Evolutionary conservation across 1,140 invertebrate species (phyloP).

Genomic region (Eupristina koningsbergeri): DNA sequence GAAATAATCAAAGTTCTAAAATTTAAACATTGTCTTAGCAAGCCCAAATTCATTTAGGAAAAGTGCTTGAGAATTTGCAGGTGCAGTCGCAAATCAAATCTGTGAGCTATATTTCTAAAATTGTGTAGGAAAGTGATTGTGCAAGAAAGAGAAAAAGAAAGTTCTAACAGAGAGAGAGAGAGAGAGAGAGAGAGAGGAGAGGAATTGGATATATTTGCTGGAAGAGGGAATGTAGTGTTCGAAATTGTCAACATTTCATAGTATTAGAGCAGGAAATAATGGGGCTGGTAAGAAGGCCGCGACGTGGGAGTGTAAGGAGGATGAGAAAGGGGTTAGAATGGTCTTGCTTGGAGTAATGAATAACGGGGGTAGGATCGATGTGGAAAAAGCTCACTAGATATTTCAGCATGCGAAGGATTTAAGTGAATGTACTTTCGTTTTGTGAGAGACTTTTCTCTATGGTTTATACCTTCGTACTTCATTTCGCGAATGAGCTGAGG

Average conservation of each 20-base stretch:
- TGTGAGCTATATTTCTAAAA: background rate
- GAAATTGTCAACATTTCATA: constrained; percentile 58
- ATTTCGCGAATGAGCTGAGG: constrained; percentile 1
- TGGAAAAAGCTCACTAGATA: constrained; percentile 10
- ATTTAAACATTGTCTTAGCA: background rate
- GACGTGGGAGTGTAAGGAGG: background rate
- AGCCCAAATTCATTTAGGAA: background rate
- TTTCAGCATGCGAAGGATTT: constrained; percentile 21
- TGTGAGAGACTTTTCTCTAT: constrained; percentile 24
- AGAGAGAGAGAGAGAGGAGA: background rate
- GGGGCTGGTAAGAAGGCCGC: constrained; percentile 33
- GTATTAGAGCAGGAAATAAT: constrained; percentile 58
- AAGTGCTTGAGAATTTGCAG: background rate
- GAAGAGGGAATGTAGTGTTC: constrained; percentile 47
- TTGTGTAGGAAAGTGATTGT: no score
- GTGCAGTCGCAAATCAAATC: background rate
- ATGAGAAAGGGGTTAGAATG: constrained; percentile 18
- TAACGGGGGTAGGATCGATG: constrained; percentile 18
- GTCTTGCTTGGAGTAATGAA: constrained; percentile 39
- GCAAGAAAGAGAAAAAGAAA: no score
- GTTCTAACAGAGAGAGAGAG: no score
- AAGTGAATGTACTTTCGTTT: constrained; percentile 49
- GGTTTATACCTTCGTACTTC: background rate
- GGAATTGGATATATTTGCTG: background rate
- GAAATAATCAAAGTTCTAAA: constrained; percentile 9